These are phyloP conservation scores for Bilobella aurantiaca DNA, from an alignment of 1,140 invertebrate species.

Conservation along the genomic window DNA sequence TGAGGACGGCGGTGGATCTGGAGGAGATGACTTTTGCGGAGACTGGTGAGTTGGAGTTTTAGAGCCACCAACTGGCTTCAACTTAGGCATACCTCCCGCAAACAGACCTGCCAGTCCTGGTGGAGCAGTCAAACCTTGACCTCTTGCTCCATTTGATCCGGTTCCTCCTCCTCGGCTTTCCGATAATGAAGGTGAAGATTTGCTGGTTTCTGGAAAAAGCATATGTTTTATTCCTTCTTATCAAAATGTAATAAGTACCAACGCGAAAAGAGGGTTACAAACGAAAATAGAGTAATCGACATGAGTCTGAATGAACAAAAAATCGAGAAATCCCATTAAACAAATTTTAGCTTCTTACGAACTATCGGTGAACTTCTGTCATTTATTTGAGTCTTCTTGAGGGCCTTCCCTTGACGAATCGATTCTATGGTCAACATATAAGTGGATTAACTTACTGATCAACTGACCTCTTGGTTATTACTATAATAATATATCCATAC, in stretches of 20 bases:
- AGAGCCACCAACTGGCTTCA: slow-evolving; percentile 59
- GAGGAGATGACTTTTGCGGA: slow-evolving; percentile 42
- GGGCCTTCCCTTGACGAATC: slow-evolving; percentile 64
- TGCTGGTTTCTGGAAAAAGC: not conserved
- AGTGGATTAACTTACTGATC: no score
- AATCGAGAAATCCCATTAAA: not conserved
- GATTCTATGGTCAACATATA: no score
- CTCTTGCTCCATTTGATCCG: slow-evolving; percentile 32
- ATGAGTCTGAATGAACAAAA: not conserved
- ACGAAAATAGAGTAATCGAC: not conserved
- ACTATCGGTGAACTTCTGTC: slow-evolving; percentile 75
- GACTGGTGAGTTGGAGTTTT: slow-evolving; percentile 19
- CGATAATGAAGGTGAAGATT: not conserved
- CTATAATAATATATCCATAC: no score
- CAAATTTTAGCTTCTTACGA: not conserved
- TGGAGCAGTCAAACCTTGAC: slow-evolving; percentile 35
- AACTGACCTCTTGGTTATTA: no score
- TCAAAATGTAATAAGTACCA: no score
- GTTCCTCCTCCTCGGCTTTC: slow-evolving; percentile 4
- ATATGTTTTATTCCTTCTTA: no score
- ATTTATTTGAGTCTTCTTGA: slow-evolving; percentile 69
- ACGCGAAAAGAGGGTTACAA: no score
- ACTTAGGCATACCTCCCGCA: slow-evolving; percentile 74
- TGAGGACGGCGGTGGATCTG: slow-evolving; percentile 45
- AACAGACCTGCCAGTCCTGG: slow-evolving; percentile 61